Conservation (phyloP, 1,140 invertebrate species). For the Megathymus violae region DNA sequence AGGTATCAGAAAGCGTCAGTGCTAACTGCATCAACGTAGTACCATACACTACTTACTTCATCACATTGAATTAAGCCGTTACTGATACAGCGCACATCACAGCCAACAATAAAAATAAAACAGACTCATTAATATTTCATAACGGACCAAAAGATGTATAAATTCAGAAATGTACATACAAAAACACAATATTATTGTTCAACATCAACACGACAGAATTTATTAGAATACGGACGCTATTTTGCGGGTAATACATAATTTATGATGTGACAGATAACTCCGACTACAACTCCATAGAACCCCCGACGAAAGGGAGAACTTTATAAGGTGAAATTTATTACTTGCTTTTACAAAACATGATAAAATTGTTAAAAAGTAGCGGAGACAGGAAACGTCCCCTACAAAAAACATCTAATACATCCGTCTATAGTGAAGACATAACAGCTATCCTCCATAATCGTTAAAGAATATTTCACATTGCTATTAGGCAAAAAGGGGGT, state of each 20-base stretch:
- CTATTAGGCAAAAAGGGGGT: slow-evolving; percentile 44
- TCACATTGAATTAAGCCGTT: too few relatives aligned
- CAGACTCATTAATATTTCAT: too few relatives aligned
- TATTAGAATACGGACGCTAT: slow-evolving; percentile 5
- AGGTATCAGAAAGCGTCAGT: too few relatives aligned
- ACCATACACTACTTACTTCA: too few relatives aligned
- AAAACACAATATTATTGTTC: too few relatives aligned
- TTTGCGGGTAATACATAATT: slow-evolving; percentile 6
- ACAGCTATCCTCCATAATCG: slow-evolving; percentile 36
- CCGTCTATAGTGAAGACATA: slow-evolving; percentile 62
- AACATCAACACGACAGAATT: neutral
- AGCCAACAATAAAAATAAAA: too few relatives aligned
- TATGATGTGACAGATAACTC: slow-evolving; percentile 2
- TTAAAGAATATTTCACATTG: slow-evolving; percentile 36
- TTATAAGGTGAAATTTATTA: slow-evolving; percentile 64
- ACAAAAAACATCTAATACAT: slow-evolving; percentile 67
- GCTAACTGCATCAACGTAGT: too few relatives aligned
- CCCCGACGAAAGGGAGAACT: slow-evolving; percentile 29
- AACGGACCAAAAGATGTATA: too few relatives aligned
- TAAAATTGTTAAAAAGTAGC: slow-evolving; percentile 68
- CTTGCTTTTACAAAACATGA: slow-evolving; percentile 49
- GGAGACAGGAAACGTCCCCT: slow-evolving; percentile 59
- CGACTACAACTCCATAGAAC: neutral
- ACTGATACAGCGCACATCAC: too few relatives aligned
- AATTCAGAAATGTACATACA: too few relatives aligned